Base-by-base conservation (phyloP, 1,140 invertebrate species). In the Listronotus bonariensis region DNA sequence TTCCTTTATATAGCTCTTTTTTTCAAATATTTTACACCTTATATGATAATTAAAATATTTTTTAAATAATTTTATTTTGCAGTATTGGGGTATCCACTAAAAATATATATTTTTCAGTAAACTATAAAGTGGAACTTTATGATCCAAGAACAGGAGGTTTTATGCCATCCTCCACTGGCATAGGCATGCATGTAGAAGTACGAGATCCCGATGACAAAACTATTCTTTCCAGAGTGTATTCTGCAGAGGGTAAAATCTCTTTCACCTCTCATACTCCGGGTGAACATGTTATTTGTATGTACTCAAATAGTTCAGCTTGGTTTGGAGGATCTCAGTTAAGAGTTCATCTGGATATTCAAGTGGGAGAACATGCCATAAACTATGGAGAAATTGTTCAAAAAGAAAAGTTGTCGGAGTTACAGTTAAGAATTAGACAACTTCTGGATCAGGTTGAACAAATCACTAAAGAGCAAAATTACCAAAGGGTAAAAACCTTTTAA, bases 381-480 rank as follows among this genome's bases (percentile, higher is more conserved):
- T 99, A 99, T 82, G 92, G 95, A 32, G 92, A 94, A 82, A 90
- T 99, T 52, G 96, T 96, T 32, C 93, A 98, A 70, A 98, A 97
- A 79, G 98, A 99, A 79, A 99, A 99, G 79, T 82, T 99, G 12
- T 92, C 94, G 8, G 96, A 99, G 78, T 81, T 99, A 7, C 96
- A 99, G 78, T 82, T 99, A 9, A 85, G 97, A 74, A 92, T 99
- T 49, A 86, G 96, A 65, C 98, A 99, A 80, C 82, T 99, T 20
- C 78, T 99, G 0, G 95, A 98, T 81, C 97, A 99, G 86, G 96
- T 99, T 3, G 97, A 99, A 67, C 96, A 99, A 80, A 99, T 99
- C 60, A 96, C 94, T 8, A 99, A 99, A 80, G 98, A 99, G 81
- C 97, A 99, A 80, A 99, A 96, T 79, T 99, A 99, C 82, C 97